Evolutionary conservation across 2,113 vertebrate species (phyloP).

Genomic region (Macquaria ambigua): DNA sequence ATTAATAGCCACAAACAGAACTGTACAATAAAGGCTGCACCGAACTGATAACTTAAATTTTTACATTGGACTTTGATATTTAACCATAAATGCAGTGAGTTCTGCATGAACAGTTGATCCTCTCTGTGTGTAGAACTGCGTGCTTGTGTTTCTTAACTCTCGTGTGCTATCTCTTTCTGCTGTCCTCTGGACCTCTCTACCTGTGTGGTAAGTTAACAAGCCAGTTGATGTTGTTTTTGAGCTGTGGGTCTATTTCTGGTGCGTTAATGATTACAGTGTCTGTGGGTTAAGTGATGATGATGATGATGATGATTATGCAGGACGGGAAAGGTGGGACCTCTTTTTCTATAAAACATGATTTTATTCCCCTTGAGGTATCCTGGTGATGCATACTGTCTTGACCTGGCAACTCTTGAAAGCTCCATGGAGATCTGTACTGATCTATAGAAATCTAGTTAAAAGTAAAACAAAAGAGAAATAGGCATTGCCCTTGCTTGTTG

Average conservation of each 20-base stretch:
- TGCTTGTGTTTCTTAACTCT: constrained; percentile 74
- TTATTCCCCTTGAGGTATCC: constrained; percentile 15
- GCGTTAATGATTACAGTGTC: constrained; percentile 41
- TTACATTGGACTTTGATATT: background rate
- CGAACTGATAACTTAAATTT: background rate
- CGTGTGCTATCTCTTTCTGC: constrained; percentile 81
- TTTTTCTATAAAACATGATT: constrained; percentile 5
- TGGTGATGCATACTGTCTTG: constrained; percentile 3
- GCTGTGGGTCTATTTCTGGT: constrained; percentile 43
- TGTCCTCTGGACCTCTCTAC: constrained; percentile 80
- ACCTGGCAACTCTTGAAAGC: background rate
- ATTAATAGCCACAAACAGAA: background rate
- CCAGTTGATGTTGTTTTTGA: constrained; percentile 59
- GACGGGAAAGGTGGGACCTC: constrained; percentile 4
- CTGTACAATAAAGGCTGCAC: background rate
- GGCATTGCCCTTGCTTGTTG: background rate
- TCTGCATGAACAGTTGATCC: constrained; percentile 28
- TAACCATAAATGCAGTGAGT: constrained; percentile 12
- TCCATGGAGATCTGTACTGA: constrained; percentile 15
- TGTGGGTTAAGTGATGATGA: constrained; percentile 32
- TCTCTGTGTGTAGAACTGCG: constrained; percentile 43
- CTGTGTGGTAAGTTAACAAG: constrained; percentile 81
- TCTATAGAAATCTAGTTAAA: background rate
- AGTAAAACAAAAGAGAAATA: background rate
- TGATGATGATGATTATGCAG: constrained; percentile 4